Conservation (phyloP, 2,113 vertebrate species). For the Cryptoleucopteryx plumbea region DNA sequence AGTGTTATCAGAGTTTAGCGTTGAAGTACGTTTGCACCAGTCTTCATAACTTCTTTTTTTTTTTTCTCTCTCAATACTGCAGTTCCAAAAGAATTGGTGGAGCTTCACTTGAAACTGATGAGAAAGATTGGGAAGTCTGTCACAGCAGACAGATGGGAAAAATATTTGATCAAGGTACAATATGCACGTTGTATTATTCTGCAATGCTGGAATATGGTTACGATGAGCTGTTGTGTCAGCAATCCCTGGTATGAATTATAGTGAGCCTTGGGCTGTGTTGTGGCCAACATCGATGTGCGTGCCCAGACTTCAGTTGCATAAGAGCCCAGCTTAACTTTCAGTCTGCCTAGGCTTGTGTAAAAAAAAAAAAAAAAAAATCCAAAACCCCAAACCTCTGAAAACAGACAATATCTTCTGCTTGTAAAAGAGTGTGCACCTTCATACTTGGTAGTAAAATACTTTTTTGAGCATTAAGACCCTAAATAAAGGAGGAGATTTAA, state of each 20-base stretch:
- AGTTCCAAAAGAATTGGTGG: conserved; percentile 95
- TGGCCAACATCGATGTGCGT: accelerated
- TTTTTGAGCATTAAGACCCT: neutral
- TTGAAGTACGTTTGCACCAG: neutral
- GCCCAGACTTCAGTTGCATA: neutral
- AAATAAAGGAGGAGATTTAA: neutral
- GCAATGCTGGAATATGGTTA: neutral
- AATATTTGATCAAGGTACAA: conserved; percentile 94
- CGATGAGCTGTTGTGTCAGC: neutral
- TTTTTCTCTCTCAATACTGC: neutral
- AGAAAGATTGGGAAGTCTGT: conserved; percentile 96
- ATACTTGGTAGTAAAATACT: neutral
- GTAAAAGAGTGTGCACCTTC: neutral
- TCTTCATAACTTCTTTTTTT: neutral
- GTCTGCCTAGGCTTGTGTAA: neutral
- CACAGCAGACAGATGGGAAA: conserved; percentile 95
- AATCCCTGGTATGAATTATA: neutral
- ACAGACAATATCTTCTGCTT: neutral
- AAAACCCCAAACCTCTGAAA: neutral
- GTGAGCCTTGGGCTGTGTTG: neutral
- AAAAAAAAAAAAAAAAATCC: neutral
- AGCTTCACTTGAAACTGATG: conserved; percentile 96
- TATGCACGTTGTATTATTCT: neutral
- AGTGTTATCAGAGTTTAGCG: neutral
- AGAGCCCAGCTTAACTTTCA: neutral